Conservation (phyloP, 2,797 vertebrate genomes). For the Spinus pinus region DNA sequence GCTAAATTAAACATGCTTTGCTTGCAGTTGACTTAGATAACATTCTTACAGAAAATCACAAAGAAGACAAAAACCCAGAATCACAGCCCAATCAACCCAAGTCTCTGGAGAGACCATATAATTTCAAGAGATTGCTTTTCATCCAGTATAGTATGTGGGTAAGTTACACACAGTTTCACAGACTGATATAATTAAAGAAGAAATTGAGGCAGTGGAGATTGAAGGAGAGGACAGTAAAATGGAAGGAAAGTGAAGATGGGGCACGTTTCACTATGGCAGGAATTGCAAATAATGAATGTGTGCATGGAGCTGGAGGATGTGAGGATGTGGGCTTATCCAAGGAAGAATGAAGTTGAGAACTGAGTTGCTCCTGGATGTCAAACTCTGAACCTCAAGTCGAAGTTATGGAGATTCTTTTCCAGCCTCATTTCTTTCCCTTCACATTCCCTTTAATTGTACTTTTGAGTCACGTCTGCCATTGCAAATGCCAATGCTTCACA, state of each 20-base stretch:
- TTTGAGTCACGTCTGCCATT: neutral
- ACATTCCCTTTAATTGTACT: rapidly evolving
- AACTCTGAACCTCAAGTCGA: neutral
- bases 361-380: neutral
- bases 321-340: neutral
- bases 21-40: neutral
- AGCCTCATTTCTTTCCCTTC: neutral
- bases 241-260: neutral
- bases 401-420: neutral
- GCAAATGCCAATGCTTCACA: rapidly evolving
- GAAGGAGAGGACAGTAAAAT: neutral
- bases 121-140: neutral
- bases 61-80: neutral
- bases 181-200: neutral
- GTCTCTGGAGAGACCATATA: neutral
- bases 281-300: neutral
- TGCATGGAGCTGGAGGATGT: neutral
- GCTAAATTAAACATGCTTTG: neutral
- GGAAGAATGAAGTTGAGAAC: neutral
- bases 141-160: neutral
- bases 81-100: neutral
- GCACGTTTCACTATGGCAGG: neutral
- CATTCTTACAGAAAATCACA: neutral
- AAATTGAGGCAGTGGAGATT: neutral
- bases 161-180: neutral